phyloP scores from a whole-genome alignment of 2,888 invertebrate species.

The Lepas anatifera region DNA sequence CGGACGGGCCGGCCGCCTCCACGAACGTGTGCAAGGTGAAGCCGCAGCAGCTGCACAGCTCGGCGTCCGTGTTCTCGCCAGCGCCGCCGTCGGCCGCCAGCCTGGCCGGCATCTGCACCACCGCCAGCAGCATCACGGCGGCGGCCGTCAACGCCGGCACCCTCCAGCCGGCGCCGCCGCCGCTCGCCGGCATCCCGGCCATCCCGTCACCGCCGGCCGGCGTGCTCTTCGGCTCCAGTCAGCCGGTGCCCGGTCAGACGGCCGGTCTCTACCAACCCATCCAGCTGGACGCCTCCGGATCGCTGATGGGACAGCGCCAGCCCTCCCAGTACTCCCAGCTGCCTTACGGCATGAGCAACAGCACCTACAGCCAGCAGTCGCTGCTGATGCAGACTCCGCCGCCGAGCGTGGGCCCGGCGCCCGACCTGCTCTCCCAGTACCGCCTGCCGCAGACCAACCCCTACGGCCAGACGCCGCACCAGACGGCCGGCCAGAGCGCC shows the following conservation, averaged over 20 bases:
- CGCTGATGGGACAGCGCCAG: slow-evolving; percentile 29
- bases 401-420: slow-evolving; percentile 21
- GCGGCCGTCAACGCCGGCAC: not conserved
- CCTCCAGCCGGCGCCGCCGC: slow-evolving; percentile 10
- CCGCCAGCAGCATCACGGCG: slow-evolving; percentile 38
- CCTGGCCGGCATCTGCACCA: slow-evolving; percentile 53
- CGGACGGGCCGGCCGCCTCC: slow-evolving; percentile 24
- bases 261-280: slow-evolving; percentile 69
- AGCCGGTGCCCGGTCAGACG: slow-evolving; percentile 39
- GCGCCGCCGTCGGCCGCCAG: slow-evolving; percentile 30
- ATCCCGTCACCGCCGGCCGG: slow-evolving; percentile 73
- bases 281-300: slow-evolving; percentile 43
- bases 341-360: slow-evolving; percentile 23
- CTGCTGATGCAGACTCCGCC: slow-evolving; percentile 26
- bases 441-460: slow-evolving; percentile 22
- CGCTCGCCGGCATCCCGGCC: slow-evolving; percentile 30
- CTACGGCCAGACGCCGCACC: slow-evolving; percentile 24
- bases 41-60: slow-evolving; percentile 56
- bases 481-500: slow-evolving; percentile 22
- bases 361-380: slow-evolving; percentile 25
- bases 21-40: slow-evolving; percentile 45
- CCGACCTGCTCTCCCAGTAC: slow-evolving; percentile 24
- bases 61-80: slow-evolving; percentile 23
- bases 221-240: slow-evolving; percentile 54
- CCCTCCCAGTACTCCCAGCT: slow-evolving; percentile 25